A percentile compares a stretch with the other conserved stretches of the same genome.
Evolutionary conservation across 2,888 invertebrate genomes (phyloP).

Genomic region (Habroteleia sp.): DNA sequence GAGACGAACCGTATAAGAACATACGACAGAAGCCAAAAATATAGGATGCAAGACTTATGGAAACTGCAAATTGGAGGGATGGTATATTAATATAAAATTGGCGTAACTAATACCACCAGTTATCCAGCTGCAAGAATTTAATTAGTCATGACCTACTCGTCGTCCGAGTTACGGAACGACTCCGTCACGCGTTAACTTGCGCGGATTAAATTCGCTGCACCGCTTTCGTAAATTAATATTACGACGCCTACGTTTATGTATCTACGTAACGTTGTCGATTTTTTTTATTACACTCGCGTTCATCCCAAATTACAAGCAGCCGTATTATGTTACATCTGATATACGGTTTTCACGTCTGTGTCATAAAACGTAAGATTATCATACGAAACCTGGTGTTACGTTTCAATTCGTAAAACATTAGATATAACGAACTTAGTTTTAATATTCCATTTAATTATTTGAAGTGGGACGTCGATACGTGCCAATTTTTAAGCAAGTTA

Average conservation of each 20-base stretch:
- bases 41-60: too few relatives aligned
- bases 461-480: constrained; percentile 31
- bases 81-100: constrained; percentile 76
- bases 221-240: constrained; percentile 74
- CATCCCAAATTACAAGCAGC: constrained; percentile 48
- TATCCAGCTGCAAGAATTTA: constrained; percentile 75
- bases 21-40: too few relatives aligned
- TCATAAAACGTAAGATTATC: constrained; percentile 45
- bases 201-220: constrained; percentile 77
- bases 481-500: constrained; percentile 21
- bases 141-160: constrained; percentile 78
- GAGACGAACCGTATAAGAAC: too few relatives aligned
- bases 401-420: constrained; percentile 52
- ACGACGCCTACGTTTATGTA: constrained; percentile 70
- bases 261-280: constrained; percentile 52
- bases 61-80: constrained; percentile 55
- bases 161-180: constrained; percentile 73
- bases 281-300: constrained; percentile 39
- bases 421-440: constrained; percentile 50
- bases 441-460: constrained; percentile 56
- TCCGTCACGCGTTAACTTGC: constrained; percentile 77
- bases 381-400: constrained; percentile 36
- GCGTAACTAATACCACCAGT: constrained; percentile 79
- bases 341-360: constrained; percentile 31
- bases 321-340: constrained; percentile 47